Conservation (phyloP, 1,140 invertebrate species). For the Lepidurus couesii region DNA sequence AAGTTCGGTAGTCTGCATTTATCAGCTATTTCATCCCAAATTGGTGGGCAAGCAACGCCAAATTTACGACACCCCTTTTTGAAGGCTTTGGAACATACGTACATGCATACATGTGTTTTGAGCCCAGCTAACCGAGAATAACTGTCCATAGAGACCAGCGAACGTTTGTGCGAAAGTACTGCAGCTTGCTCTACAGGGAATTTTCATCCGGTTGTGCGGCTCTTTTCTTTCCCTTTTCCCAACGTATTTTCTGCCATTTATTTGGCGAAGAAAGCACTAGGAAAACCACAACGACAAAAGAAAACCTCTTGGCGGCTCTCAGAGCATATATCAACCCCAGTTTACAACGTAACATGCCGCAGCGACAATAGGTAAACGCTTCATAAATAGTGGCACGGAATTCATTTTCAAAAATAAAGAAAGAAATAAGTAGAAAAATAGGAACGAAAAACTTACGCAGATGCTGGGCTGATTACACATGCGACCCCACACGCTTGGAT, state of each 20-base stretch:
- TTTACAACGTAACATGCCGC: not conserved
- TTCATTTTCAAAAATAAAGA: not conserved
- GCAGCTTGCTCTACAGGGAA: too few species aligned
- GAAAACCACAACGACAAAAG: not conserved
- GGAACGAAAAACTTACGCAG: conserved; percentile 56
- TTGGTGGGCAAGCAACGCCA: conserved; percentile 26
- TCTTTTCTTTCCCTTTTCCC: too few species aligned
- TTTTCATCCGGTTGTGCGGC: too few species aligned
- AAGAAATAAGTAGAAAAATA: conserved; percentile 24
- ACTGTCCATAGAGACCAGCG: too few species aligned
- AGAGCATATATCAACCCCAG: not conserved
- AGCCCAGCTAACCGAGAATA: too few species aligned
- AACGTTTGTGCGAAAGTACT: too few species aligned
- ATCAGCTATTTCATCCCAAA: conserved; percentile 9
- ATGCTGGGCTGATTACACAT: conserved; percentile 43
- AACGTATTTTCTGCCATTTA: too few species aligned
- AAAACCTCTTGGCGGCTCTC: not conserved
- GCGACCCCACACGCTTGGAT: conserved; percentile 47
- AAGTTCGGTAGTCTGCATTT: not conserved
- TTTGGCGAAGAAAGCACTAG: too few species aligned
- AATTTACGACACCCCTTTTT: not conserved
- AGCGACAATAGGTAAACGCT: not conserved
- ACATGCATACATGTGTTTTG: too few species aligned
- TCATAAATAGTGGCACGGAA: too few species aligned
- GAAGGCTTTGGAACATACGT: not conserved